phyloP scores from a whole-genome alignment of 2,888 invertebrate species.

The Torymus tubicola region DNA sequence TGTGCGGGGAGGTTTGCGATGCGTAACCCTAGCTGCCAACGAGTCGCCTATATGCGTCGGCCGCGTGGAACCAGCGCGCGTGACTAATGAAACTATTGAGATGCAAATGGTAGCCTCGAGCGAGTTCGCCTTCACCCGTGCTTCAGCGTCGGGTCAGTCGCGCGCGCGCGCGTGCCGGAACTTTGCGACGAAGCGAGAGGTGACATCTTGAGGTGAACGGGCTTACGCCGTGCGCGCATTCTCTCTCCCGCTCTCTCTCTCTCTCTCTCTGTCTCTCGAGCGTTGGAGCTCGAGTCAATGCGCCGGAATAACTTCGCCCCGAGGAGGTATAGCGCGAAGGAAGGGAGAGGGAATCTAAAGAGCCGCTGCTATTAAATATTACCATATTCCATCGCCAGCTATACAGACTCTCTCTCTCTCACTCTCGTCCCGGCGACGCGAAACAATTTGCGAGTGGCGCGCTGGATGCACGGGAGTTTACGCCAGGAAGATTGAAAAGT shows the following conservation, averaged over 20 bases:
- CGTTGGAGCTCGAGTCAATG: slow-evolving; percentile 25
- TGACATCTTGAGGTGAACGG: slow-evolving; percentile 46
- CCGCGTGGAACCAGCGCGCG: slow-evolving; percentile 1
- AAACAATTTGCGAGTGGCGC: not conserved
- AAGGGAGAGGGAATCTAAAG: slow-evolving; percentile 19
- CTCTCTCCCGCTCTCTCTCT: no score
- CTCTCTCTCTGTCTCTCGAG: no score
- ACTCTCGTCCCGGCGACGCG: not conserved
- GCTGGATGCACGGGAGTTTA: no score
- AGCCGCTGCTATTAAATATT: slow-evolving; percentile 46
- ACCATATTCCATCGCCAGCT: slow-evolving; percentile 33
- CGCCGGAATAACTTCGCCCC: slow-evolving; percentile 41
- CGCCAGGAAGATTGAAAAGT: slow-evolving; percentile 3
- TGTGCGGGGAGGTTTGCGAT: no score
- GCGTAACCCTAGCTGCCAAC: no score
- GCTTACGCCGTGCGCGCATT: slow-evolving; percentile 18
- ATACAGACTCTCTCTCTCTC: no score
- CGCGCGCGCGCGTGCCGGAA: not conserved
- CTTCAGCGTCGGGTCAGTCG: slow-evolving; percentile 22
- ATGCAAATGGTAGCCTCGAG: slow-evolving; percentile 63
- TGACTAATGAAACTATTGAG: slow-evolving; percentile 66
- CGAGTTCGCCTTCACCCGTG: not conserved
- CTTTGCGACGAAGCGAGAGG: not conserved
- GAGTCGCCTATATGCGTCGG: no score
- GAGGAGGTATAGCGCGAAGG: not conserved